phyloP scores from a whole-genome alignment of 2,113 vertebrate species.

The Athene cunicularia region DNA sequence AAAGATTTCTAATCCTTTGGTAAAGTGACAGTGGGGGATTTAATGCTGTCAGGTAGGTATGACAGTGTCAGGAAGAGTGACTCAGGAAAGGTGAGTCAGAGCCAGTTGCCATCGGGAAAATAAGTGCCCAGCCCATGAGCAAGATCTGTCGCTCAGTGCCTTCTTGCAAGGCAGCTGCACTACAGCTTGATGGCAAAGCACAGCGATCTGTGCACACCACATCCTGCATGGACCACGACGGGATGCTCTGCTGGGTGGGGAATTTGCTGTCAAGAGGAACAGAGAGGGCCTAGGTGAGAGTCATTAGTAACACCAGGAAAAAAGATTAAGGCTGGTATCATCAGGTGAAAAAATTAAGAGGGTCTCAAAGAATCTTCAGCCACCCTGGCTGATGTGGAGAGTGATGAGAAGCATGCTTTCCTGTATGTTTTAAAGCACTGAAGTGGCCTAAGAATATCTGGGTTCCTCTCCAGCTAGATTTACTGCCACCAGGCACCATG shows the following conservation, averaged over 20 bases:
- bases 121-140: not conserved
- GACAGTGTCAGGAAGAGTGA: slow-evolving; percentile 6
- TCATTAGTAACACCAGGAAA: not conserved
- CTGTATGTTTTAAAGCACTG: not conserved
- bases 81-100: slow-evolving; percentile 59
- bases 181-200: not conserved
- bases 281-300: not conserved
- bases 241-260: not conserved
- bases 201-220: fast-evolving
- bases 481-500: not conserved
- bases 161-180: not conserved
- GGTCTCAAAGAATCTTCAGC: not conserved
- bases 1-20: slow-evolving; percentile 14
- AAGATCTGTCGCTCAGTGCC: not conserved
- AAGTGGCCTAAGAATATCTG: not conserved
- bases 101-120: not conserved
- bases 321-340: not conserved
- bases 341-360: not conserved
- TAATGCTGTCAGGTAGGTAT: not conserved
- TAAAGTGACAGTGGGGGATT: slow-evolving; percentile 28
- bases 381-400: not conserved
- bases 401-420: not conserved
- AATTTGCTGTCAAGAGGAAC: not conserved
- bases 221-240: fast-evolving
- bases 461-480: not conserved